Evolutionary conservation across 1,140 invertebrate genomes (phyloP), one percentile per base, ranked within the genome.

Genomic region (Eupristina koningsbergeri): DNA sequence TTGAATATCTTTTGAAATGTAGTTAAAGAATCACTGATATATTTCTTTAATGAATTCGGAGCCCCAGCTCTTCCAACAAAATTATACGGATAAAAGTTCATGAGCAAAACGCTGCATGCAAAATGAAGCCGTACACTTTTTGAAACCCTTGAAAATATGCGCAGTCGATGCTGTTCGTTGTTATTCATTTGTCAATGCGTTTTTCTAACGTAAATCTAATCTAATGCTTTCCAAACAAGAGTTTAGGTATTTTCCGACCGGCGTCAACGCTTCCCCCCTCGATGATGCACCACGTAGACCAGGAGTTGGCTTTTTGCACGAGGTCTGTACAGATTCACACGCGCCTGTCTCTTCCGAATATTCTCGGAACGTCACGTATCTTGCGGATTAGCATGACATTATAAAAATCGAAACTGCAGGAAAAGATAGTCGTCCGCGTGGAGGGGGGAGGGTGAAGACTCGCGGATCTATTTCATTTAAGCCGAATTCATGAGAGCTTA

Each of bases 401-500:
- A 89, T 53, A 39, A 67, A 73, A 80, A 80, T 84, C 83, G 45
- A 64, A 75, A 81, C 19, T 58, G 69, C 58, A 58, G 31, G 80
- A 17, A 15, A 34, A 26, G 53, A 61, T 73, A 47, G 80, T 75
- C 29, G 78, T 7, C 11, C 11, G 41, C 50, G 39, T 8, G 67
- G n/a, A 36, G 11, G 39, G n/a, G 77, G 29, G 77, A 74, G 29
- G 75, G n/a, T 47, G 26, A 75, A 13, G 58, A 78, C 36, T 71
- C 80, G 73, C 81, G 88, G 91, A 91, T 92, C 90, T 88, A 92
- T 93, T 93, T 93, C 92, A 92, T 89, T 89, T 93, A 92, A 93
- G 91, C 91, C 90, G 89, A 92, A 93, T 92, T 93, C 91, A 92
- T 92, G 89, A 88, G 91, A 73, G 74, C 82, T 61, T 45, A 78